Conservation (phyloP, 53 echinoderm and acorn worm species). For the Holothuria scabra region DNA sequence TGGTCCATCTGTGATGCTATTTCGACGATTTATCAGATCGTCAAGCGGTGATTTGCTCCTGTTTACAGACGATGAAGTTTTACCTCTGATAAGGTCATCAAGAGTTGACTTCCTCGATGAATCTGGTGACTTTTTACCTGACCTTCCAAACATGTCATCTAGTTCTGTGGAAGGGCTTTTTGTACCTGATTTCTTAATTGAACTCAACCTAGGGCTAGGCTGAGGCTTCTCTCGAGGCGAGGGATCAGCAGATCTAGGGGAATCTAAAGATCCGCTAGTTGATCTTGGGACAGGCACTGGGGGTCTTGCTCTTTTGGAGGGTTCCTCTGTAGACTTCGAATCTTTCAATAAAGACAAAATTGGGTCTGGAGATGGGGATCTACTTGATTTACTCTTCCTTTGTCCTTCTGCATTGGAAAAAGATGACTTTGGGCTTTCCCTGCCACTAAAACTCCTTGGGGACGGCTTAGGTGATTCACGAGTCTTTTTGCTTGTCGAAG, state of each 20-base stretch:
- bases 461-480: conserved; percentile 5
- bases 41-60: conserved; percentile 13
- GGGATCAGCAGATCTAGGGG: not conserved
- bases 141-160: conserved; percentile 8
- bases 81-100: not conserved
- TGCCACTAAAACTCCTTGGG: conserved; percentile 10
- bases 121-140: conserved; percentile 17
- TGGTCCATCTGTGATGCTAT: not conserved
- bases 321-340: not conserved
- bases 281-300: conserved; percentile 55
- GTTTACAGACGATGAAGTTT: not conserved
- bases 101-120: not conserved
- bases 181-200: conserved; percentile 1
- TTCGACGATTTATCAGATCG: conserved; percentile 4
- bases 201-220: conserved; percentile 44
- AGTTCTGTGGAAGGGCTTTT: conserved; percentile 18
- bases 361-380: conserved; percentile 60
- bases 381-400: not conserved
- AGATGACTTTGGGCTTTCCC: conserved; percentile 13
- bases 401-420: not conserved
- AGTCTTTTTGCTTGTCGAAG: not conserved
- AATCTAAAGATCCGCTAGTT: conserved; percentile 3
- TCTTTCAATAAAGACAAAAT: conserved; percentile 46
- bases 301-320: conserved; percentile 22
- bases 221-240: conserved; percentile 63